Conservation (phyloP, 2,113 vertebrate genomes). For the Apus apus region DNA sequence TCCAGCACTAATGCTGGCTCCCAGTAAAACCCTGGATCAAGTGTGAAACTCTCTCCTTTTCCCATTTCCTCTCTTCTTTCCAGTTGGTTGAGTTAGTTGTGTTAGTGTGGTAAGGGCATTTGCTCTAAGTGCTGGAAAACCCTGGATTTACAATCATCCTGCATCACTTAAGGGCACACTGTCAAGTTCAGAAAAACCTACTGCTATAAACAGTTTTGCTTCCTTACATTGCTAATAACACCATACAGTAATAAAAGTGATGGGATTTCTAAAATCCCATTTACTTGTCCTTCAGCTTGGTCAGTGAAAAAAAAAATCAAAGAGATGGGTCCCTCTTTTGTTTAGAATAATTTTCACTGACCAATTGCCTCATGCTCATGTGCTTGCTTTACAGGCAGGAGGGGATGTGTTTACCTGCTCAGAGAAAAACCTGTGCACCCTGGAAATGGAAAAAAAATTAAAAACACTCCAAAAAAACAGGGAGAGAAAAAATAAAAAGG, state of each 20-base stretch:
- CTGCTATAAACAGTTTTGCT: constrained; percentile 34
- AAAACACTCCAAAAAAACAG: neutral
- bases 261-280: constrained; percentile 32
- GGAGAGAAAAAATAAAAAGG: neutral
- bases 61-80: neutral
- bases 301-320: constrained; percentile 5
- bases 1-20: neutral
- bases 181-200: constrained; percentile 31
- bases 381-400: neutral
- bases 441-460: neutral
- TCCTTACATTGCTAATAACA: constrained; percentile 14
- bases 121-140: neutral
- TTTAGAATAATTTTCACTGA: constrained; percentile 19
- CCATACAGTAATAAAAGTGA: constrained; percentile 2
- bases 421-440: neutral
- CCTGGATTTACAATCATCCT: neutral
- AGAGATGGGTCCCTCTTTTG: neutral
- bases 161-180: neutral
- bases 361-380: neutral
- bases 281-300: constrained; percentile 22
- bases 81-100: neutral
- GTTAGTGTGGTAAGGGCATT: neutral
- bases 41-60: neutral
- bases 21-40: neutral
- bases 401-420: neutral